These are phyloP conservation scores for Ciconia nigra DNA, from an alignment of 2,797 vertebrate species.

Conservation along the genomic window DNA sequence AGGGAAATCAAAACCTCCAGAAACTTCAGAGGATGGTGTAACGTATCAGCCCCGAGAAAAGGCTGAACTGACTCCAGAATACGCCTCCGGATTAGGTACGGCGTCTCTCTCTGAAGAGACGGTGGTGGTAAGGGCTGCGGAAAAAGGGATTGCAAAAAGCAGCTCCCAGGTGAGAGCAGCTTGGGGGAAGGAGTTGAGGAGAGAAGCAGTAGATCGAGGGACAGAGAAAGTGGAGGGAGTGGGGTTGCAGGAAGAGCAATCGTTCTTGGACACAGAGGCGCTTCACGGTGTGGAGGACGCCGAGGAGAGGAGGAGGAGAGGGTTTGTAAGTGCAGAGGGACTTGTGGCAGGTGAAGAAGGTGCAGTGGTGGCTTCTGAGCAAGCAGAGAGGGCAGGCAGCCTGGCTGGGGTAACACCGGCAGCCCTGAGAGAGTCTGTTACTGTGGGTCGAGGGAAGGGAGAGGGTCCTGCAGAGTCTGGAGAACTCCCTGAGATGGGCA, in stretches of 20 bases:
- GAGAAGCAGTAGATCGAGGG: background rate
- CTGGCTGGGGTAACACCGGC: background rate
- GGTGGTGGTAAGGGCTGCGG: background rate
- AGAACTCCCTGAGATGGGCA: background rate
- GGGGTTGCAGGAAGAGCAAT: background rate
- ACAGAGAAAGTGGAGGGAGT: background rate
- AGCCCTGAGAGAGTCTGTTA: background rate
- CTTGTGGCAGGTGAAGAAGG: background rate
- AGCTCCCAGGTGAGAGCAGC: background rate
- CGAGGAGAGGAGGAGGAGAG: background rate
- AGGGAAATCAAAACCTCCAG: background rate
- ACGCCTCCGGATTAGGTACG: background rate
- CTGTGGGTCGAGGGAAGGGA: background rate
- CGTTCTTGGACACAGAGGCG: background rate
- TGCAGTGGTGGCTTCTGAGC: background rate
- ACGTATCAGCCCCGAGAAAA: background rate
- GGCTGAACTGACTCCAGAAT: background rate
- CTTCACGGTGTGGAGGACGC: background rate
- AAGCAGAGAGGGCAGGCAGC: background rate
- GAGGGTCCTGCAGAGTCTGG: background rate
- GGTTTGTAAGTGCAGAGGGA: background rate
- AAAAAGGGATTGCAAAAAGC: background rate
- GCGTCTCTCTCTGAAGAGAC: background rate
- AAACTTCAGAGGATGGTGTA: background rate
- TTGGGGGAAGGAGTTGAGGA: fast-evolving